A percentile compares a stretch with the other conserved stretches of the same genome.
These are phyloP conservation scores for Maniola hyperantus DNA, from an alignment of 2,888 invertebrate species.

Conservation along the genomic window DNA sequence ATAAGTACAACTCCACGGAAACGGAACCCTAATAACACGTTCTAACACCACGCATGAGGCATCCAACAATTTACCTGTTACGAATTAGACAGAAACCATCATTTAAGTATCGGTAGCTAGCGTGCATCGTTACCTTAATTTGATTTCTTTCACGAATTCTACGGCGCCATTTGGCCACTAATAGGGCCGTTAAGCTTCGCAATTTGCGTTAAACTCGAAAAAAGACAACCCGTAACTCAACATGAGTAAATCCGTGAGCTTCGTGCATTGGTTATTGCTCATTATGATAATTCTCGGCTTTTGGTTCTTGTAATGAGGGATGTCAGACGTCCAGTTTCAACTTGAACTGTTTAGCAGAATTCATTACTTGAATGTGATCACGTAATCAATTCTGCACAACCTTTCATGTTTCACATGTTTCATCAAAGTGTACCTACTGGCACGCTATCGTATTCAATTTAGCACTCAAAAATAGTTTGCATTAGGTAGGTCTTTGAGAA, in stretches of 20 bases:
- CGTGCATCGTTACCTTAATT: slow-evolving; percentile 79
- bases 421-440: background rate
- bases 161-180: slow-evolving; percentile 73
- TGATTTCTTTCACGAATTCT: slow-evolving; percentile 73
- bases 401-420: slow-evolving; percentile 5
- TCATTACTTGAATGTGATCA: slow-evolving; percentile 13
- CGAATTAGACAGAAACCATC: slow-evolving; percentile 78
- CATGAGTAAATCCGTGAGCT: slow-evolving; percentile 69
- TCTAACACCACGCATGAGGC: slow-evolving; percentile 66
- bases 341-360: slow-evolving; percentile 20
- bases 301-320: slow-evolving; percentile 57
- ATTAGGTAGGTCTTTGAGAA: background rate
- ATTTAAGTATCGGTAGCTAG: slow-evolving; percentile 75
- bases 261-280: slow-evolving; percentile 75
- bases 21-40: slow-evolving; percentile 59
- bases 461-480: background rate
- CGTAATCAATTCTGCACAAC: slow-evolving; percentile 12
- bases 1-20: slow-evolving; percentile 45
- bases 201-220: slow-evolving; percentile 64
- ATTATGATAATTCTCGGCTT: slow-evolving; percentile 72
- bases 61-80: slow-evolving; percentile 76
- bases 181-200: slow-evolving; percentile 59
- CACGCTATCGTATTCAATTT: slow-evolving; percentile 2
- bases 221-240: slow-evolving; percentile 61
- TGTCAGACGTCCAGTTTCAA: slow-evolving; percentile 22